Evolutionary conservation across 2,113 vertebrate genomes (phyloP).

Genomic region (Fulmarus glacialis): DNA sequence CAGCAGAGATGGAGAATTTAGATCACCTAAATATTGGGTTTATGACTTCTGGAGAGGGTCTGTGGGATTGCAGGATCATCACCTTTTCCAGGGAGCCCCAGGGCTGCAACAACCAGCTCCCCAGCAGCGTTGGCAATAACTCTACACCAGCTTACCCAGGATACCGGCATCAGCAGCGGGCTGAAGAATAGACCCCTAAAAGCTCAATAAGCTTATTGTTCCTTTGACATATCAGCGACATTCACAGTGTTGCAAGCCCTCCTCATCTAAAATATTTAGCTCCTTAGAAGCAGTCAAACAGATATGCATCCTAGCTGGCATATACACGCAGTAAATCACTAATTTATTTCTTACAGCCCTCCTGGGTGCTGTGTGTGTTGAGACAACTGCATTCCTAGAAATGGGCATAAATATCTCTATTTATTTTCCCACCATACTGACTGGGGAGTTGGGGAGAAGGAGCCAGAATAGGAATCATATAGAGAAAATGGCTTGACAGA

Average conservation of each 20-base stretch:
- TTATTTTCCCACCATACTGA: constrained; percentile 52
- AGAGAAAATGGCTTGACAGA: constrained; percentile 48
- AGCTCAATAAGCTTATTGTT: background rate
- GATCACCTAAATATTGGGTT: fast-evolving
- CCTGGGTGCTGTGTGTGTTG: background rate
- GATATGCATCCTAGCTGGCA: background rate
- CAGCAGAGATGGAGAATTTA: background rate
- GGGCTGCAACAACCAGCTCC: background rate
- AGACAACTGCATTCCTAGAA: constrained; percentile 31
- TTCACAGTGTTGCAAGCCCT: background rate
- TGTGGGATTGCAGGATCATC: background rate
- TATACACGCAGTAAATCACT: background rate
- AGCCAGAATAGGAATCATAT: constrained; percentile 22
- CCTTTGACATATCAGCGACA: background rate
- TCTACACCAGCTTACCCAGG: background rate
- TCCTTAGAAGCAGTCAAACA: background rate
- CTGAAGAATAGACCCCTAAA: background rate
- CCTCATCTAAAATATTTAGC: constrained; percentile 6
- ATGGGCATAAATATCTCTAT: constrained; percentile 40
- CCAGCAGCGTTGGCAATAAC: background rate
- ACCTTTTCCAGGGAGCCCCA: background rate
- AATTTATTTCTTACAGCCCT: constrained; percentile 21
- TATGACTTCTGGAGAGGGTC: background rate
- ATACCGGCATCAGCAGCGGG: background rate
- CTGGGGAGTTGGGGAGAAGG: constrained; percentile 11